Base-by-base conservation (phyloP, 2,113 vertebrate genomes). In the Burhinus bistriatus region DNA sequence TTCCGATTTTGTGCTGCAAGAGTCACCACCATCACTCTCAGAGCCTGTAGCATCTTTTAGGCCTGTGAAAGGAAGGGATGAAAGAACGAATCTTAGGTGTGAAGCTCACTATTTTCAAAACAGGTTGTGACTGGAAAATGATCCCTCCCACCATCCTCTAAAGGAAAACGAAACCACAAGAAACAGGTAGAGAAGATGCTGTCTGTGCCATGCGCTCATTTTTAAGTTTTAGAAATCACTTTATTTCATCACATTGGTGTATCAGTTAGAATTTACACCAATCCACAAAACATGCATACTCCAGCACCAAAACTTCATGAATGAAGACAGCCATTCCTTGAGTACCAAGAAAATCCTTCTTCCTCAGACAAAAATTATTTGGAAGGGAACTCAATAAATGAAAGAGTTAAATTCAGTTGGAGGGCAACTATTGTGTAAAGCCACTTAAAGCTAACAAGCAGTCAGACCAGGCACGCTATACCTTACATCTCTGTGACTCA, bases 21-120 rank as follows among this genome's bases (percentile, higher is more conserved):
- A 98, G 96, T 99, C 99, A 15, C 98, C 98, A 36, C 99, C 99
- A 45, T 99, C 99, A 49, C 99, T 99, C 97, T 99, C 99, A 25
- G 99, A 99, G 91, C 99, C 99, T 36, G 99, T 99, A 90, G 99
- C 99, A 96, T 99, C 99, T 97, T 99, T 99, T 71, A 99, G 96
- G 95, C 99, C 99, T 99, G 96, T 95, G 89, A 97, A 93, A 97
- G 16, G 68, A 45, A 83, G 13, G 57, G 59, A 89, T 83, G 76
- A 96, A 95, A 97, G 55, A 84, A 94, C 25, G 51, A 87, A 89
- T 65, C 59, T 97, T 90, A 97, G 88, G 57, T 36, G 58, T 82
- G 47, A 78, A 81, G 23, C 15, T 71, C 49, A 32, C 10, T 49
- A 4, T 54, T 94, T 84, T 58, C 44, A 81, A 57, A 83, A 62